phyloP scores from a whole-genome alignment of 2,113 vertebrate genomes.

The Oceanites oceanicus region DNA sequence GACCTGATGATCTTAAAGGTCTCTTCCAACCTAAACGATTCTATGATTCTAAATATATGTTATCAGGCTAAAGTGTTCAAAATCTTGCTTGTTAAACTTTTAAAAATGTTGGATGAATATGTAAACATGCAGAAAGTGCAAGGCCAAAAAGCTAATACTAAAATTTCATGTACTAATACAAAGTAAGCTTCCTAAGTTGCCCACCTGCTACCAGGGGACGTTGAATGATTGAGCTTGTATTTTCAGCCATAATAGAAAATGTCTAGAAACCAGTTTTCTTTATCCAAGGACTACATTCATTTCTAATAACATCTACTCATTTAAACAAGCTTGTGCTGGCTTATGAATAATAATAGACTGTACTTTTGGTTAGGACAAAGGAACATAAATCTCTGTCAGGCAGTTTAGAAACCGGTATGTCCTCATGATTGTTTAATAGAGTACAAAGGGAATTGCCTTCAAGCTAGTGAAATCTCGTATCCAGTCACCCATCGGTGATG shows the following conservation, averaged over 20 bases:
- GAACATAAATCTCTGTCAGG: constrained; percentile 30
- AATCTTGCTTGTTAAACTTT: not conserved
- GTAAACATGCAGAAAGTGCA: not conserved
- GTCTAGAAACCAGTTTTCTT: not conserved
- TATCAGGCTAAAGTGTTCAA: not conserved
- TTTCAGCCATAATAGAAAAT: not conserved
- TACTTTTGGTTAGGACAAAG: not conserved
- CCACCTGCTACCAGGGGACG: not conserved
- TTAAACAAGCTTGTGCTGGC: not conserved
- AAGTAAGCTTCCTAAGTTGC: not conserved
- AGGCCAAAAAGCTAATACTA: not conserved
- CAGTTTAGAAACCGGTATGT: not conserved
- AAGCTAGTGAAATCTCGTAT: not conserved
- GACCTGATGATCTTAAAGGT: too few relatives aligned
- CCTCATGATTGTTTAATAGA: constrained; percentile 50
- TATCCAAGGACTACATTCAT: not conserved
- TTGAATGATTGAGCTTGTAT: not conserved
- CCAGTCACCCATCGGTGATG: not conserved
- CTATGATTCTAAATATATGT: too few relatives aligned
- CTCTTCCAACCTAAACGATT: too few relatives aligned
- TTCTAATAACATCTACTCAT: not conserved
- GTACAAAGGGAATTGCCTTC: constrained; percentile 47
- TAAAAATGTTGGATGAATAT: not conserved
- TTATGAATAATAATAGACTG: constrained; percentile 4
- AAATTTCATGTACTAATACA: not conserved